These are phyloP conservation scores for Trachythela sp. DNA, from an alignment of 64 coral and sea anemone species.

Conservation along the genomic window DNA sequence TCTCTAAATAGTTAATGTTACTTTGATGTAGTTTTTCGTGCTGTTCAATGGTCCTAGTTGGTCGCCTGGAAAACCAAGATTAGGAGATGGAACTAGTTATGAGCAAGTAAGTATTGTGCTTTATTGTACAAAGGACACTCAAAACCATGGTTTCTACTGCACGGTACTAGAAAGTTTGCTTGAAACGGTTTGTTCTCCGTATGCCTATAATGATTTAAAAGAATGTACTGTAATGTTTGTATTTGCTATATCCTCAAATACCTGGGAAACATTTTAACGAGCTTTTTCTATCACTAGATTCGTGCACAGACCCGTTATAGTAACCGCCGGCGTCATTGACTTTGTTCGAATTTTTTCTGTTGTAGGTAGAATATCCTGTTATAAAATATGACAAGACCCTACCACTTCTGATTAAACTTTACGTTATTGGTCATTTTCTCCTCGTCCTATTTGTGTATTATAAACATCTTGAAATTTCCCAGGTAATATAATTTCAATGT, in stretches of 20 bases:
- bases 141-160: too few relatives aligned
- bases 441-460: not conserved
- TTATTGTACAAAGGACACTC: not conserved
- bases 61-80: constrained; percentile 56
- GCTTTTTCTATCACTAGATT: too few relatives aligned
- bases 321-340: too few relatives aligned
- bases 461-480: not conserved
- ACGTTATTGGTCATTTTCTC: not conserved
- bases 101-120: not conserved
- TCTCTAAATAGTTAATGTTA: too few relatives aligned
- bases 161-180: too few relatives aligned
- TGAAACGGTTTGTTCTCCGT: too few relatives aligned
- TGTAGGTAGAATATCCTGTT: not conserved
- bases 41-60: constrained; percentile 81
- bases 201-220: too few relatives aligned
- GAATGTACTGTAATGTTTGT: too few relatives aligned
- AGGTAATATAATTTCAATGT: too few relatives aligned
- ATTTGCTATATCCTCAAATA: too few relatives aligned
- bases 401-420: not conserved
- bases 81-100: constrained; percentile 40
- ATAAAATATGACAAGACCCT: not conserved
- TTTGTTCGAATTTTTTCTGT: not conserved
- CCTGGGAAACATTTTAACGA: too few relatives aligned
- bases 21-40: constrained; percentile 50
- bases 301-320: too few relatives aligned